phyloP scores from a whole-genome alignment of 2,797 vertebrate species.

The Sebastes variabilis region DNA sequence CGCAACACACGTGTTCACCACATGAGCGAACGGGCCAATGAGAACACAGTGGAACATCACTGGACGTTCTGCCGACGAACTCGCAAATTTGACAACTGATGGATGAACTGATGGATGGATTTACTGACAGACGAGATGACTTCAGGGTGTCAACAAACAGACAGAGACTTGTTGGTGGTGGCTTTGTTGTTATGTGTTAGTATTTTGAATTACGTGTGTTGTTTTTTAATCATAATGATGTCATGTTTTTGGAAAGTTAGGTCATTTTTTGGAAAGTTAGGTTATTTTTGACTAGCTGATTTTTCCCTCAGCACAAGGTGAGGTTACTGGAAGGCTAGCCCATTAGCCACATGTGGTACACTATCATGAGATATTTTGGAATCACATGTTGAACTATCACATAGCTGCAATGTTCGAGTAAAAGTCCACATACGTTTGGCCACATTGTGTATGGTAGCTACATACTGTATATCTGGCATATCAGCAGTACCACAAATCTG shows the following conservation, averaged over 20 bases:
- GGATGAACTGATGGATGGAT: background rate
- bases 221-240: background rate
- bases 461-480: background rate
- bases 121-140: background rate
- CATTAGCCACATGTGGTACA: background rate
- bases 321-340: background rate
- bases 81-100: slow-evolving; percentile 88
- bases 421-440: too few relatives aligned
- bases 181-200: background rate
- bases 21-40: slow-evolving; percentile 96
- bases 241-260: background rate
- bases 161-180: background rate
- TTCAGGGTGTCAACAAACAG: background rate
- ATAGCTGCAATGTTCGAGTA: background rate
- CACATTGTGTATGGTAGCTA: background rate
- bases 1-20: slow-evolving; percentile 95
- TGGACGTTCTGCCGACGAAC: slow-evolving; percentile 95
- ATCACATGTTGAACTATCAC: background rate
- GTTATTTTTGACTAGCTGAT: background rate
- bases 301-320: background rate
- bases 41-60: slow-evolving; percentile 97
- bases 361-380: background rate
- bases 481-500: background rate
- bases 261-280: background rate
- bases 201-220: background rate